Evolutionary conservation across 2,113 vertebrate species (phyloP).

Genomic region (Apaloderma vittatum): DNA sequence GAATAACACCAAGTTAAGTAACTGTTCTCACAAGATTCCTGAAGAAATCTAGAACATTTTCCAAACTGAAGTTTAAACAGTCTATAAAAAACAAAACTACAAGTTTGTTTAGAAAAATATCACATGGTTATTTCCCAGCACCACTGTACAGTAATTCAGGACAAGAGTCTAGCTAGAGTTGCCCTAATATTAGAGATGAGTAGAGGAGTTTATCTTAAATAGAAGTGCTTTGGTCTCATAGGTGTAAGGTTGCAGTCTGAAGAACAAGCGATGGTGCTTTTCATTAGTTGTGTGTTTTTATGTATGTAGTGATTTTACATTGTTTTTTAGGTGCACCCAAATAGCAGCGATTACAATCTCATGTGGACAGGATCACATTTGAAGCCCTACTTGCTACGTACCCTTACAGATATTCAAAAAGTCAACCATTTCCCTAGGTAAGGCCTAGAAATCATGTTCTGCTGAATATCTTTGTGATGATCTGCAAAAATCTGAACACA

Average conservation of each 20-base stretch:
- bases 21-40: background rate
- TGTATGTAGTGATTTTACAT: background rate
- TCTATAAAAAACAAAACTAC: background rate
- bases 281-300: background rate
- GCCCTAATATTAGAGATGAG: background rate
- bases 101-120: background rate
- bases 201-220: background rate
- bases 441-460: background rate
- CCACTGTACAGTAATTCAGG: background rate
- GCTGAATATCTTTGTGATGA: background rate
- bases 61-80: background rate
- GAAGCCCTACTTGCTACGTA: constrained; percentile 91
- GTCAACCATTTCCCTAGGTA: constrained; percentile 99
- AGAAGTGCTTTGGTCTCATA: background rate
- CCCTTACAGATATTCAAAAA: constrained; percentile 94
- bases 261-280: background rate
- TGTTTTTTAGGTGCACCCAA: constrained; percentile 88
- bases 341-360: constrained; percentile 94
- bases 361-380: constrained; percentile 98
- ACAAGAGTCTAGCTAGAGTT: background rate
- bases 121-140: background rate
- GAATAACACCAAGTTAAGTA: background rate
- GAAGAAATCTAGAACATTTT: background rate
- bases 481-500: background rate
- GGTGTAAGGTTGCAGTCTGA: background rate